Conservation (phyloP, 2,888 invertebrate genomes). For the Chamaedrilus cognettii region DNA sequence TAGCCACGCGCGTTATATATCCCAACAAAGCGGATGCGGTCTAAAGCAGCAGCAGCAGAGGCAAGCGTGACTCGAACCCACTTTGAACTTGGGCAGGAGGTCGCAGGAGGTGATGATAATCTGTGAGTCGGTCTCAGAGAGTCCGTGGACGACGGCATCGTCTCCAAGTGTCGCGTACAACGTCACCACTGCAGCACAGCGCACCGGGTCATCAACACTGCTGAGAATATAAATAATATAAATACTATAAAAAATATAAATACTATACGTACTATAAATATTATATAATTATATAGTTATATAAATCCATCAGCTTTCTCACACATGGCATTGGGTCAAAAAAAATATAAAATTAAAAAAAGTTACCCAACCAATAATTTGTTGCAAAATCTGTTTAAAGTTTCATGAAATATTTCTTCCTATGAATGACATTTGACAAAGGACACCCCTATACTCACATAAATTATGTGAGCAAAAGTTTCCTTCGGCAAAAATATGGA, state of each 20-base stretch:
- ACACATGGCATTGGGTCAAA: too few species aligned
- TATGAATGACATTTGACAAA: background rate
- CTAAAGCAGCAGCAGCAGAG: background rate
- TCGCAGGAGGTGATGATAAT: conserved; percentile 92
- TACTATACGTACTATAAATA: background rate
- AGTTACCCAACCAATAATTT: too few species aligned
- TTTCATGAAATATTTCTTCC: background rate
- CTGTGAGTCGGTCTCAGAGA: conserved; percentile 94
- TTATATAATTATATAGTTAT: too few species aligned
- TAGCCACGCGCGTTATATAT: too few species aligned
- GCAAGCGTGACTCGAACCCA: background rate
- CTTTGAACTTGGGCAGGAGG: conserved; percentile 81
- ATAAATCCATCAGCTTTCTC: too few species aligned
- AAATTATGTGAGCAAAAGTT: too few species aligned
- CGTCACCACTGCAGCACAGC: conserved; percentile 86
- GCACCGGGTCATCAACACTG: background rate
- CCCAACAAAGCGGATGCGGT: too few species aligned
- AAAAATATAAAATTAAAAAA: too few species aligned
- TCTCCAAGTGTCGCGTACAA: conserved; percentile 97
- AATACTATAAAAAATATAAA: background rate
- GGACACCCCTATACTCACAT: too few species aligned
- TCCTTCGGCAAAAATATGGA: too few species aligned
- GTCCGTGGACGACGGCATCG: conserved; percentile 94
- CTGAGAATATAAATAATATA: background rate
- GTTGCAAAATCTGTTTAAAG: too few species aligned